A percentile compares a stretch with the other conserved stretches of the same genome.
These are phyloP conservation scores for Drosophila bunnanda DNA, from an alignment of 2,888 invertebrate genomes.

Conservation along the genomic window DNA sequence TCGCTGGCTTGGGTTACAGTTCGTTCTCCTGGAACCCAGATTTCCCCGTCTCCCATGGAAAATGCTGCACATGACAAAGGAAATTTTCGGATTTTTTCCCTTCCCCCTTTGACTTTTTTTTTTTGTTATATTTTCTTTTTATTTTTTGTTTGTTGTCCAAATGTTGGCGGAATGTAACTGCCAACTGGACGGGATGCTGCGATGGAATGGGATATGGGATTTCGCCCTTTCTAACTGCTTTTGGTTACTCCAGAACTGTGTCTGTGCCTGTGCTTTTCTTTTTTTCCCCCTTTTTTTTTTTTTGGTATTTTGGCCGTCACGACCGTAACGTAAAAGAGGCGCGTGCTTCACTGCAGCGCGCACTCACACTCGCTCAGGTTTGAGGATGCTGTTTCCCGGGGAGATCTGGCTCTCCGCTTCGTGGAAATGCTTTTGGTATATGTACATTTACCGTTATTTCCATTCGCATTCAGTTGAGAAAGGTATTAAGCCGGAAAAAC, in stretches of 20 bases:
- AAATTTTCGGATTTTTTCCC: slow-evolving; percentile 28
- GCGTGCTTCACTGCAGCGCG: slow-evolving; percentile 72
- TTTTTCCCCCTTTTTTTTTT: background rate
- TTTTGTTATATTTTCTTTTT: background rate
- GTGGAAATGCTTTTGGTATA: slow-evolving; percentile 29
- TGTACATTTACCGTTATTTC: slow-evolving; percentile 70
- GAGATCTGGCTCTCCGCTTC: slow-evolving; percentile 9
- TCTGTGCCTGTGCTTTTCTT: slow-evolving; percentile 17
- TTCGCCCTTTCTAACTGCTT: slow-evolving; percentile 21
- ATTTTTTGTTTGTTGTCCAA: slow-evolving; percentile 25
- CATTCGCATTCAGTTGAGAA: slow-evolving; percentile 74
- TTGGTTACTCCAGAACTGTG: slow-evolving; percentile 41
- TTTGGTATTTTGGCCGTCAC: slow-evolving; percentile 48
- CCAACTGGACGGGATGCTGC: slow-evolving; percentile 11
- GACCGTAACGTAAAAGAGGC: slow-evolving; percentile 71
- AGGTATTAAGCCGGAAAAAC: slow-evolving; percentile 81
- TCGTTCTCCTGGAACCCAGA: slow-evolving; percentile 17
- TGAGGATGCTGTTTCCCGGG: slow-evolving; percentile 21
- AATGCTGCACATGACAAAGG: slow-evolving; percentile 41
- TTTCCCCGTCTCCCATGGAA: slow-evolving; percentile 3
- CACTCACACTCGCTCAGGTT: slow-evolving; percentile 17
- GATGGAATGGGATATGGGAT: slow-evolving; percentile 7
- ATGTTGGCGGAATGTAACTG: slow-evolving; percentile 27
- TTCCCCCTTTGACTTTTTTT: background rate
- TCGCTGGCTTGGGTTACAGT: slow-evolving; percentile 26